These are phyloP conservation scores for Neogale vison DNA, from an alignment of 2,113 vertebrate species.

Conservation along the genomic window DNA sequence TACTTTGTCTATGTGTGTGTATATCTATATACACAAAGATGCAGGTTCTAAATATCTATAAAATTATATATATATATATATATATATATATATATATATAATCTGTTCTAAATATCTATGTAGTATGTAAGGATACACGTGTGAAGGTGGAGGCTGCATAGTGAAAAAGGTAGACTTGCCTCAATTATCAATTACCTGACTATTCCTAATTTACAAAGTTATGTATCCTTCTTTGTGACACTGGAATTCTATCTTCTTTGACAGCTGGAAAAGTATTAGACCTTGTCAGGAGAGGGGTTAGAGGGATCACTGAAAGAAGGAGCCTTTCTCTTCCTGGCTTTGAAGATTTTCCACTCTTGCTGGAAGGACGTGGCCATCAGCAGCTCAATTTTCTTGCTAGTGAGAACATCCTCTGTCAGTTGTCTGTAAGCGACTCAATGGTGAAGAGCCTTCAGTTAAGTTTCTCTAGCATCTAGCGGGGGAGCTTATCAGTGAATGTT, in stretches of 20 bases:
- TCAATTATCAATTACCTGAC: neutral
- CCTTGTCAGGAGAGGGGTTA: neutral
- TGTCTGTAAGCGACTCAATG: neutral
- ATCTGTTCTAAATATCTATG: neutral
- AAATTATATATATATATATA: no score
- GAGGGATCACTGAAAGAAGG: neutral
- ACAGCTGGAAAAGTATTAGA: neutral
- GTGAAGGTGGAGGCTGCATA: neutral
- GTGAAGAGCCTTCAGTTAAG: neutral
- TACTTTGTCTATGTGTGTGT: no score
- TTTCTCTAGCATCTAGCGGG: neutral
- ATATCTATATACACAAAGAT: neutral
- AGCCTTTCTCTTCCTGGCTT: neutral
- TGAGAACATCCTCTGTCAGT: neutral
- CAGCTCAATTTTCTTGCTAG: neutral
- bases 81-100: no score
- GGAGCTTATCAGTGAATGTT: neutral
- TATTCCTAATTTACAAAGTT: neutral
- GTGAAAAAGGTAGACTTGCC: neutral
- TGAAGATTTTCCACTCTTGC: neutral
- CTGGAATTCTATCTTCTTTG: neutral
- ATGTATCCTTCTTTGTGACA: neutral
- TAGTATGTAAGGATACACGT: neutral
- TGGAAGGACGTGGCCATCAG: neutral
- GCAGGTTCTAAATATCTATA: no score